phyloP scores from a whole-genome alignment of 2,113 vertebrate species.

The Syrmaticus mikado region DNA sequence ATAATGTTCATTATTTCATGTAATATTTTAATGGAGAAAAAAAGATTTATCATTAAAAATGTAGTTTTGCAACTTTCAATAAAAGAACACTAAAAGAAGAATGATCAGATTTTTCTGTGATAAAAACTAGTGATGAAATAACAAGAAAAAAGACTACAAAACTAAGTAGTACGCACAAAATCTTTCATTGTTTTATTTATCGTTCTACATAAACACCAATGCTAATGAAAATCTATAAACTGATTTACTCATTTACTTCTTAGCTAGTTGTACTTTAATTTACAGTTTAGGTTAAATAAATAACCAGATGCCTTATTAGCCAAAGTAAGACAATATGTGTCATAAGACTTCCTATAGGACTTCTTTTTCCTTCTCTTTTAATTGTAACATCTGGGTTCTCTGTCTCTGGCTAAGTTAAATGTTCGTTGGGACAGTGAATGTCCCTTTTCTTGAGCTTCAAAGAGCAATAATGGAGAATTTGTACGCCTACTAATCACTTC shows the following conservation, averaged over 20 bases:
- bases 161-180: neutral
- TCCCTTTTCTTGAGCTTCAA: neutral
- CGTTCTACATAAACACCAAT: neutral
- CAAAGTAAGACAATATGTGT: neutral
- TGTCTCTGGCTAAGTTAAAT: neutral
- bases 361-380: neutral
- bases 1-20: neutral
- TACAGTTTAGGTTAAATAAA: neutral
- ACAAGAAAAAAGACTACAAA: neutral
- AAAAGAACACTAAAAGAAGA: neutral
- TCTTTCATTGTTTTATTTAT: neutral
- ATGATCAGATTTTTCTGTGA: neutral
- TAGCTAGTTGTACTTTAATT: neutral
- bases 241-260: neutral
- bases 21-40: neutral
- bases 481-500: neutral
- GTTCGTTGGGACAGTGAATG: neutral
- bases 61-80: neutral
- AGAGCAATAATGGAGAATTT: neutral
- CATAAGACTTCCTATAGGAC: neutral
- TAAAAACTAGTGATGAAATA: neutral
- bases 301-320: neutral
- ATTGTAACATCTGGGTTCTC: neutral
- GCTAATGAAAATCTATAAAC: neutral
- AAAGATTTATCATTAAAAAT: neutral